These are phyloP conservation scores for Sipha maydis DNA, from an alignment of 2,888 invertebrate genomes.

Conservation along the genomic window DNA sequence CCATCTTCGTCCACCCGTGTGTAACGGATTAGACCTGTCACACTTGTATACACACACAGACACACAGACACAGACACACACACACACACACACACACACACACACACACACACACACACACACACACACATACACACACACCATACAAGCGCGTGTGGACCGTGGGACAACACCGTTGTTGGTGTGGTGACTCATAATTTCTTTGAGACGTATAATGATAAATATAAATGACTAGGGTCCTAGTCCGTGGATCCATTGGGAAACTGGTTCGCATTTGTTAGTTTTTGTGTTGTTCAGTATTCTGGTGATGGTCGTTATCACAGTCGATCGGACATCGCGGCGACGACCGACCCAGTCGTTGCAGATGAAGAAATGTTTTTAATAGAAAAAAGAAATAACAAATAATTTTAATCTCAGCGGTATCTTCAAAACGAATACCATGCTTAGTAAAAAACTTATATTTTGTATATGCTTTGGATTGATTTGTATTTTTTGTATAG, in stretches of 20 bases:
- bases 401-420: constrained; percentile 30
- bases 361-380: constrained; percentile 15
- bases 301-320: constrained; percentile 30
- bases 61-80: not conserved
- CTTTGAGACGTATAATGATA: constrained; percentile 22
- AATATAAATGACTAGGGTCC: constrained; percentile 32
- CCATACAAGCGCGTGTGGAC: not conserved
- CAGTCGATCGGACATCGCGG: constrained; percentile 49
- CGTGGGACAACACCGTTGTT: constrained; percentile 38
- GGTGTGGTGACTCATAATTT: constrained; percentile 36
- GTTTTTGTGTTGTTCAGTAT: constrained; percentile 2
- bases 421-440: constrained; percentile 24
- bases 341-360: constrained; percentile 14
- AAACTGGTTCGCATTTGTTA: constrained; percentile 45
- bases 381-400: not conserved
- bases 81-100: not conserved
- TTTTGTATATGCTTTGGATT: not conserved
- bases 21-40: constrained; percentile 46
- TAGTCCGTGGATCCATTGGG: not conserved
- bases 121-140: not conserved
- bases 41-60: not conserved
- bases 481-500: constrained; percentile 28
- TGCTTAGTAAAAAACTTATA: not conserved
- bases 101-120: not conserved
- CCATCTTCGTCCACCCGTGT: constrained; percentile 44